These are phyloP conservation scores for Drosophila gunungcola DNA, from an alignment of 1,140 invertebrate genomes.

Conservation along the genomic window DNA sequence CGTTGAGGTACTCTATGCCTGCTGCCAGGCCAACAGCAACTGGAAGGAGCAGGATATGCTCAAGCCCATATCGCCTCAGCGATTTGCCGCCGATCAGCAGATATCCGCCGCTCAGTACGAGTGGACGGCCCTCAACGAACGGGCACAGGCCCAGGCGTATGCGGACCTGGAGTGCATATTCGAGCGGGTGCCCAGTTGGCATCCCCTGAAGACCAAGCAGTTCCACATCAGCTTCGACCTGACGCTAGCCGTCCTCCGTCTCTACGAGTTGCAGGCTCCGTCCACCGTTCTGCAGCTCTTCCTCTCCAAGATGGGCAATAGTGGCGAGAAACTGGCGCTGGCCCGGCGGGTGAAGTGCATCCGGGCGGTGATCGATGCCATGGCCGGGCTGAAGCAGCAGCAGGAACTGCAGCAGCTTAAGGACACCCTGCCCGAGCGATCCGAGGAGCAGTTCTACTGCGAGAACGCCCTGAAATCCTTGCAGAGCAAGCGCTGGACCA, in stretches of 20 bases:
- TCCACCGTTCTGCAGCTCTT: conserved; percentile 72
- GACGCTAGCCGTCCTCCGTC: conserved; percentile 66
- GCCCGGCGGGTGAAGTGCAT: conserved; percentile 73
- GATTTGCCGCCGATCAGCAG: conserved; percentile 70
- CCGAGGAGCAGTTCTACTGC: conserved; percentile 81
- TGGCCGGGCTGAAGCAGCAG: conserved; percentile 76
- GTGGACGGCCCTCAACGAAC: conserved; percentile 81
- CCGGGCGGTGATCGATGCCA: conserved; percentile 77
- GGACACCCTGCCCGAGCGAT: conserved; percentile 65
- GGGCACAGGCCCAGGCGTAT: conserved; percentile 76
- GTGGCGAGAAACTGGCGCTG: conserved; percentile 67
- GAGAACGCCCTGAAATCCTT: conserved; percentile 78
- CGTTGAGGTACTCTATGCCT: conserved; percentile 76
- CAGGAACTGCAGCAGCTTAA: conserved; percentile 70
- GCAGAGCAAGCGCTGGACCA: conserved; percentile 83
- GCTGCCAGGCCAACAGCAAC: conserved; percentile 72
- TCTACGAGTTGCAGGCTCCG: conserved; percentile 73
- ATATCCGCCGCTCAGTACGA: conserved; percentile 79
- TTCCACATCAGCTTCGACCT: conserved; percentile 83
- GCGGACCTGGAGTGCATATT: conserved; percentile 80
- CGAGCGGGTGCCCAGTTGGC: conserved; percentile 76
- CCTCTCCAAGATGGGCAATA: conserved; percentile 76
- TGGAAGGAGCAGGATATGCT: conserved; percentile 79
- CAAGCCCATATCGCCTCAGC: conserved; percentile 61
- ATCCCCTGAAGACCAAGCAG: conserved; percentile 76